Evolutionary conservation across 2,113 vertebrate genomes (phyloP).

Genomic region (Thalassarche chlororhynchos): DNA sequence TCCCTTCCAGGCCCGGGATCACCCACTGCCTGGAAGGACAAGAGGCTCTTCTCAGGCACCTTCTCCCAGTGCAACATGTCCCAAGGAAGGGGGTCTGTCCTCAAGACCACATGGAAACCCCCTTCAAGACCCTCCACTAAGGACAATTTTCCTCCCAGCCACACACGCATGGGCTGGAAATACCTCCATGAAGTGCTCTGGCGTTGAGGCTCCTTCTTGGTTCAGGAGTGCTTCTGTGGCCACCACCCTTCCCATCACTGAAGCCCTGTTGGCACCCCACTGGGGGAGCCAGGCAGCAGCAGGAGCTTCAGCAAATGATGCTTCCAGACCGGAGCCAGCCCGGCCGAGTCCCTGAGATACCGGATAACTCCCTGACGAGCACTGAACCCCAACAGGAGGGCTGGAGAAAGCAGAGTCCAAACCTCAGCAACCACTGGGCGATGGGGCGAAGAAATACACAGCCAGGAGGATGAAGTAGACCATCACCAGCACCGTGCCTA

Average conservation of each 20-base stretch:
- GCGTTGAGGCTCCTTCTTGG: not conserved
- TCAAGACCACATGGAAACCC: accelerated
- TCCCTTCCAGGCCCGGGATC: not conserved
- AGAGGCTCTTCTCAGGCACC: not conserved
- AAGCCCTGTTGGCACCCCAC: not conserved
- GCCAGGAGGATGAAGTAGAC: slow-evolving; percentile 85
- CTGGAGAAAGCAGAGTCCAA: not conserved
- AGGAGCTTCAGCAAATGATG: not conserved
- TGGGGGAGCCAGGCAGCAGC: not conserved
- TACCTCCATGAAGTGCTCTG: not conserved
- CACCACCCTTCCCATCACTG: not conserved
- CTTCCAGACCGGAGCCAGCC: not conserved
- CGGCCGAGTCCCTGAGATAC: not conserved
- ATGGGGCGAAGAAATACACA: slow-evolving; percentile 83
- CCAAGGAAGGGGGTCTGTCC: not conserved
- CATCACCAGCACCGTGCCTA: slow-evolving; percentile 82
- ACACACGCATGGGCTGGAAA: accelerated
- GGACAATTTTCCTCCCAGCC: not conserved
- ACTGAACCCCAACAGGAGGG: accelerated
- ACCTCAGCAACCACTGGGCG: slow-evolving; percentile 79
- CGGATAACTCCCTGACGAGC: accelerated
- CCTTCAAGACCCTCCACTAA: not conserved
- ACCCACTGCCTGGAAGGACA: not conserved
- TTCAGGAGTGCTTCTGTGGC: not conserved
- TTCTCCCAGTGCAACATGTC: not conserved